Conservation (phyloP, 2,113 vertebrate species). For the Stigmatopora nigra region DNA sequence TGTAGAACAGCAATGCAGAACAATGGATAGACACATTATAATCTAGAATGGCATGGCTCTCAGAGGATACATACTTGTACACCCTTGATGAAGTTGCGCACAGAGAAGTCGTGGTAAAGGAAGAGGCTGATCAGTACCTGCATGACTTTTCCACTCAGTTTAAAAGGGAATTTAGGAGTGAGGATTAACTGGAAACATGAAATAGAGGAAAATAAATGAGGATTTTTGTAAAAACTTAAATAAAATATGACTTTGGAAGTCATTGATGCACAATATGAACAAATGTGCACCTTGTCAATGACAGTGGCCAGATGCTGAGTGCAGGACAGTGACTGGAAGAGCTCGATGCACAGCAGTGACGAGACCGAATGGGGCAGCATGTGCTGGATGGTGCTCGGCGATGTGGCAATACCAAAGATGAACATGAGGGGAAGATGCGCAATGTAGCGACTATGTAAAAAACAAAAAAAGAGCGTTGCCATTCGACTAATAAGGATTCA, state of each 20-base stretch:
- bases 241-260: background rate
- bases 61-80: slow-evolving; percentile 75
- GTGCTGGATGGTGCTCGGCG: slow-evolving; percentile 86
- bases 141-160: slow-evolving; percentile 82
- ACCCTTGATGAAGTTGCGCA: slow-evolving; percentile 93
- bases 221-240: background rate
- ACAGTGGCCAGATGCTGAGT: slow-evolving; percentile 86
- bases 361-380: slow-evolving; percentile 90
- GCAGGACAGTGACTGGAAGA: slow-evolving; percentile 90
- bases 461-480: background rate
- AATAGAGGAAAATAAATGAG: background rate
- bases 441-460: slow-evolving; percentile 75
- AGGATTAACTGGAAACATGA: slow-evolving; percentile 76
- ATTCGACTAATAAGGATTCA: background rate
- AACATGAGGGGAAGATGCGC: slow-evolving; percentile 82
- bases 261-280: background rate
- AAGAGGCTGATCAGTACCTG: slow-evolving; percentile 90
- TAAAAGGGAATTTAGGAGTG: slow-evolving; percentile 80
- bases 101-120: slow-evolving; percentile 95
- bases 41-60: background rate
- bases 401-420: slow-evolving; percentile 92
- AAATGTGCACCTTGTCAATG: slow-evolving; percentile 81
- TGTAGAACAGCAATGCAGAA: too few species aligned
- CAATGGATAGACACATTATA: background rate
- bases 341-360: slow-evolving; percentile 88